A percentile compares a stretch with the other conserved stretches of the same genome.
phyloP scores from a whole-genome alignment of 1,140 invertebrate genomes.

The Nilaparvata lugens region DNA sequence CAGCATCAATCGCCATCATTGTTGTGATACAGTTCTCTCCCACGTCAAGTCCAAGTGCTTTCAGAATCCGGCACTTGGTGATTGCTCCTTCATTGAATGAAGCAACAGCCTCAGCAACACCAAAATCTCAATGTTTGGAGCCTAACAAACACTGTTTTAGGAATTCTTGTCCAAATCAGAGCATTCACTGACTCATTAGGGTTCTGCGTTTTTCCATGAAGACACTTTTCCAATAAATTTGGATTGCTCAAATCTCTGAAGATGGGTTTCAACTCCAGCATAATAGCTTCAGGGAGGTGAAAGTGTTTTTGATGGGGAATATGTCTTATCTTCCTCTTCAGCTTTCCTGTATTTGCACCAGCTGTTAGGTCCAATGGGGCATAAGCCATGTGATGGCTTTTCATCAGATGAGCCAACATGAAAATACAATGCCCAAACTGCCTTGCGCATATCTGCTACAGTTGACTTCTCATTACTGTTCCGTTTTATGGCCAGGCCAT shows the following conservation, averaged over 20 bases:
- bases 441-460: constrained; percentile 28
- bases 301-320: constrained; percentile 17
- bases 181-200: background rate
- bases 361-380: background rate
- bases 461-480: too few relatives aligned
- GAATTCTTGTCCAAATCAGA: background rate
- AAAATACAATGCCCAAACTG: constrained; percentile 30
- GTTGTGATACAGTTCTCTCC: too few relatives aligned
- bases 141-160: too few relatives aligned
- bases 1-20: too few relatives aligned
- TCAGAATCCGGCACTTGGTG: too few relatives aligned
- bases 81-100: too few relatives aligned
- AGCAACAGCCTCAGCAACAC: too few relatives aligned
- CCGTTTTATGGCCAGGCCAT: too few relatives aligned
- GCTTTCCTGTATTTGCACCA: constrained; percentile 6
- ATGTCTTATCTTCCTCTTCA: constrained; percentile 10
- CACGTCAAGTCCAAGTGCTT: too few relatives aligned
- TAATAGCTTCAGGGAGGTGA: background rate
- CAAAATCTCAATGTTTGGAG: too few relatives aligned
- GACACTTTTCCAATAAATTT: background rate
- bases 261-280: background rate
- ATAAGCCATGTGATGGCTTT: constrained; percentile 5
- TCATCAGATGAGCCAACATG: constrained; percentile 30
- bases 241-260: background rate
- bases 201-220: background rate